phyloP scores from a whole-genome alignment of 2,888 invertebrate genomes.

The Drosophila meridiana region DNA sequence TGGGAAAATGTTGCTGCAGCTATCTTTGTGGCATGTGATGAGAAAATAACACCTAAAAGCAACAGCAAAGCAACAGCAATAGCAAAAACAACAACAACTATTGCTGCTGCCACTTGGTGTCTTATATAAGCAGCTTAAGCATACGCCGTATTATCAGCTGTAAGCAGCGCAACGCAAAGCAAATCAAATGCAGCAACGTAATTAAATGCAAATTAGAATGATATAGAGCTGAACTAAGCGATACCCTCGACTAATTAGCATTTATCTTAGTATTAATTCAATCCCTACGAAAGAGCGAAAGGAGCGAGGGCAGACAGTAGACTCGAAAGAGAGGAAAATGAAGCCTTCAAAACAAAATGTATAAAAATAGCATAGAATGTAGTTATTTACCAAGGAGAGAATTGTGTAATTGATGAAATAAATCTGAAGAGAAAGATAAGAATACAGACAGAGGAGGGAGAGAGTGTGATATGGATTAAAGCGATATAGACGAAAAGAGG shows the following conservation, averaged over 20 bases:
- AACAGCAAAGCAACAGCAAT: slow-evolving; percentile 23
- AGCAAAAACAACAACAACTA: not conserved
- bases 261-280: not conserved
- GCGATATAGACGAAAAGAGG: not conserved
- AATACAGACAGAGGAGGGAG: not conserved
- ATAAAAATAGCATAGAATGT: not conserved
- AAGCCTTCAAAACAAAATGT: not conserved
- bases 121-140: slow-evolving; percentile 65
- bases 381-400: not conserved
- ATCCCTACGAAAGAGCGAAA: not conserved
- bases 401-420: no score
- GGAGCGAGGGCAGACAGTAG: not conserved
- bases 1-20: slow-evolving; percentile 73
- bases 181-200: slow-evolving; percentile 40
- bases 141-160: slow-evolving; percentile 35
- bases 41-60: slow-evolving; percentile 51
- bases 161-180: slow-evolving; percentile 23
- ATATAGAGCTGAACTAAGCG: not conserved
- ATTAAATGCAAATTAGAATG: slow-evolving; percentile 32
- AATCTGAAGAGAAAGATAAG: not conserved
- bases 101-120: slow-evolving; percentile 10
- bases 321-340: not conserved
- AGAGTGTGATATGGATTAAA: not conserved
- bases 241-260: slow-evolving; percentile 15
- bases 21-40: slow-evolving; percentile 55